Evolutionary conservation across 1,140 invertebrate species (phyloP), one percentile per base, ranked within the genome.

Genomic region (Nautilus pompilius): DNA sequence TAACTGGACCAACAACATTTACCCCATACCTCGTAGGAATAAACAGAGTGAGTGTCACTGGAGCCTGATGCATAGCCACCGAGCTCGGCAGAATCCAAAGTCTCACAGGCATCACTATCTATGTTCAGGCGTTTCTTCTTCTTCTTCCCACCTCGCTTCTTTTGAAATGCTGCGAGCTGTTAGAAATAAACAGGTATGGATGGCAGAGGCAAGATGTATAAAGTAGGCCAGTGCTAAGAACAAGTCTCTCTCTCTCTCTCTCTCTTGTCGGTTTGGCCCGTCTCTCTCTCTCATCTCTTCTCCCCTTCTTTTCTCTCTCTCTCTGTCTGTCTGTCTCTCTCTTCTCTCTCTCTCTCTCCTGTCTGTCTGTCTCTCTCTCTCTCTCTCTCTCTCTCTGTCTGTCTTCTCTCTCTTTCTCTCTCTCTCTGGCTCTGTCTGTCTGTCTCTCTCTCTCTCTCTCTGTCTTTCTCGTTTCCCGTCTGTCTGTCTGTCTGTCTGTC

Each of bases 91-190:
- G n/a, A 26, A 34, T 48, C 46, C 22, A 54, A 51, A 17, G 26
- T 13, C 13, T 13, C 28, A 29, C 48, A 29, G 5, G 26, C 22
- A n/a, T 29, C 56, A 2, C 22, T 56, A 33, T 28, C 26, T 2
- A 45, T 45, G 49, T 63, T 33, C 15, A n/a, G 41, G 0, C 22
- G 17, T 20, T 51, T 20, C 54, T 70, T 73, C 60, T 71, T 67
- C 29, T 33, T 61, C 41, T 63, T 71, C 58, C 68, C 71, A 17
- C 58, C 63, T 62, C 69, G 68, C 49, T 72, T 76, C 46, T 69
- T 71, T 46, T 68, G 67, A 61, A 76, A 76, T 45, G 71, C 73
- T n/a, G 75, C 75, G 36, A 76, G 57, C 75, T 76, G 63, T 26
- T 71, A 67, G 28, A 30, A 30, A 60, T 17, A 63, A n/a, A 60